Base-by-base conservation (phyloP, 2,888 invertebrate species). In the Apotomis capreana region DNA sequence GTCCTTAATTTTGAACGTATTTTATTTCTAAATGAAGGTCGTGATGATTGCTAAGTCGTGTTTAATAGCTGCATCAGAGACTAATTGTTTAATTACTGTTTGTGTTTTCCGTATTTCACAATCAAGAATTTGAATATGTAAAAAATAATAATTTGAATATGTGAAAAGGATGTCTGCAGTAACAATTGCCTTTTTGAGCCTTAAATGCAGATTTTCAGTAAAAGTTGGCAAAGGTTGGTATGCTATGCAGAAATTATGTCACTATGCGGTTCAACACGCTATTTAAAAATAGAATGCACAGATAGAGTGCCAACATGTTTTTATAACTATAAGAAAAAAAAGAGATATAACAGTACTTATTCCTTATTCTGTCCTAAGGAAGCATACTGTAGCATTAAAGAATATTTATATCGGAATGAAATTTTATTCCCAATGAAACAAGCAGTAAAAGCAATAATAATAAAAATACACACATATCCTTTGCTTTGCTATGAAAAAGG, bases 401-500 rank as follows among this genome's bases (percentile, higher is more conserved):
- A 13, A 40, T 40, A 54, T 64, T 54, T 54, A 64, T 54, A 12
- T 4, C 3, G 15, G 26, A 40, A 55, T 55, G 44, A 64, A 55
- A 65, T 26, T 46, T 65, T 55, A 57, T 65, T 57, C 44, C 55
- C 12, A 46, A 46, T 3, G 36, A 36, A n/a, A 65, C 55, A 36
- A n/a, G 44, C 36, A 65, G 64, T 51, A 37, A 13, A 55, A 26
- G 60, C 37, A 57, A 70, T 65, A 70, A 61, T 44, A 65, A 13
- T 26, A 49, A 54, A 26, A 40, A 51, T n/a, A 54, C 37, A 15
- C 51, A 44, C 52, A 59, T 55, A 54, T 13, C 49, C 49, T 52
- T 15, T 46, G 44, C n/a, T 10, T 12, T 40, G 55, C 49, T 60
- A 58, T 36, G 49, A 51, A 51, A 72, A 68, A 72, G 68, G 72